Conservation (phyloP, 2,113 vertebrate species). For the Crotophaga sulcirostris region DNA sequence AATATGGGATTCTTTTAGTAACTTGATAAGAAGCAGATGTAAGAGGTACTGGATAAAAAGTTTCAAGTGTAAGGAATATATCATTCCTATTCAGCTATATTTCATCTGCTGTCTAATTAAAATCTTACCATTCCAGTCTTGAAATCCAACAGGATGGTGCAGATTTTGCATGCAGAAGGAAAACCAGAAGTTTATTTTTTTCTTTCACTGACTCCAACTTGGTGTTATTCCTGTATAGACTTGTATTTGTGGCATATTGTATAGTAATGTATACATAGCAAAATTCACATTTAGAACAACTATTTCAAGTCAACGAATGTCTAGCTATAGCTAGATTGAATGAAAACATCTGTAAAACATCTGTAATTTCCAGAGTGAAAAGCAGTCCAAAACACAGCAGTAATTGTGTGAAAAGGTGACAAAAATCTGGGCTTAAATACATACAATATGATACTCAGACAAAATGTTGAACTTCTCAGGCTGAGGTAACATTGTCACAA, state of each 20-base stretch:
- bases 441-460: not conserved
- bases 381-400: not conserved
- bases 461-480: not conserved
- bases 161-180: not conserved
- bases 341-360: no score
- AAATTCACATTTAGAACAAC: not conserved
- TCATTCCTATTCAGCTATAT: not conserved
- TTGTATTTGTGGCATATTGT: not conserved
- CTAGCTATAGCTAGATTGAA: not conserved
- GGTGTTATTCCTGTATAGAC: not conserved
- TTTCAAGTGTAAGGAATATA: not conserved
- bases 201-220: not conserved
- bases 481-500: not conserved
- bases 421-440: not conserved
- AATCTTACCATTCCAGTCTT: not conserved
- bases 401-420: not conserved
- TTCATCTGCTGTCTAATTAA: not conserved
- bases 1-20: not conserved
- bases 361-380: not conserved
- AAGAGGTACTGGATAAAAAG: not conserved
- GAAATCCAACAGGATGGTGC: not conserved
- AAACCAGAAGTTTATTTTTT: not conserved
- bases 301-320: not conserved
- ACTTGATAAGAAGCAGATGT: not conserved
- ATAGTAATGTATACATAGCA: not conserved